Evolutionary conservation across 92 coral and sea anemone genomes (phyloP).

Genomic region (Porites evermanni): DNA sequence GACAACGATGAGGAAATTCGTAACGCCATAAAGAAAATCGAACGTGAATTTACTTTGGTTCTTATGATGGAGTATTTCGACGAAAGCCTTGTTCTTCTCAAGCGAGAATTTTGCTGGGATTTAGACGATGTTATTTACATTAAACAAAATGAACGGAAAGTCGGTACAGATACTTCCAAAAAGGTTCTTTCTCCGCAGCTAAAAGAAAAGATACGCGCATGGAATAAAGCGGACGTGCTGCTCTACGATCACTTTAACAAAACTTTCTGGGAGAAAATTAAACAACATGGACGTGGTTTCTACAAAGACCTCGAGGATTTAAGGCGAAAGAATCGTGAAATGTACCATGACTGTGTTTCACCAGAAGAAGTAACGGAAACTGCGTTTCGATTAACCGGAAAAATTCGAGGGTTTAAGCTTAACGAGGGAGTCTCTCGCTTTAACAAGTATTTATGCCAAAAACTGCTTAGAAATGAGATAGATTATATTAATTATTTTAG

Average conservation of each 20-base stretch:
- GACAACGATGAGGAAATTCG: conserved; percentile 63
- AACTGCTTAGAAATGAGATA: conserved; percentile 89
- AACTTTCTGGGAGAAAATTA: conserved; percentile 90
- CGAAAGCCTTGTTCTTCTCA: conserved; percentile 89
- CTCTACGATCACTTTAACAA: conserved; percentile 85
- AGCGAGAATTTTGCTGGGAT: conserved; percentile 94
- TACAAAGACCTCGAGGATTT: conserved; percentile 81
- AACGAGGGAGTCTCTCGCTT: conserved; percentile 73
- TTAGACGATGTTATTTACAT: conserved; percentile 90
- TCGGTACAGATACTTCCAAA: conserved; percentile 37
- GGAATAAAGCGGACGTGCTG: conserved; percentile 92
- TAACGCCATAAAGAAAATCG: conserved; percentile 65
- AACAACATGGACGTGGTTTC: conserved; percentile 79
- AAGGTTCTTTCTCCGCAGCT: conserved; percentile 27
- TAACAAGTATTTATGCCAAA: conserved; percentile 89
- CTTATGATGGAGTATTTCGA: conserved; percentile 96
- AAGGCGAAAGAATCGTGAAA: conserved; percentile 70
- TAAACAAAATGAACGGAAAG: conserved; percentile 82
- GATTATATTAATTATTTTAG: conserved; percentile 91
- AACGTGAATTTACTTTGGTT: conserved; percentile 82
- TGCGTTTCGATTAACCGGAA: conserved; percentile 68
- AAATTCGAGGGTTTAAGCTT: conserved; percentile 72
- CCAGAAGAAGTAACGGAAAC: conserved; percentile 75
- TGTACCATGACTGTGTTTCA: conserved; percentile 78
- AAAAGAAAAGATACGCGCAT: conserved; percentile 63